These are phyloP conservation scores for Drosophila bocki DNA, from an alignment of 1,140 invertebrate genomes.

Conservation along the genomic window DNA sequence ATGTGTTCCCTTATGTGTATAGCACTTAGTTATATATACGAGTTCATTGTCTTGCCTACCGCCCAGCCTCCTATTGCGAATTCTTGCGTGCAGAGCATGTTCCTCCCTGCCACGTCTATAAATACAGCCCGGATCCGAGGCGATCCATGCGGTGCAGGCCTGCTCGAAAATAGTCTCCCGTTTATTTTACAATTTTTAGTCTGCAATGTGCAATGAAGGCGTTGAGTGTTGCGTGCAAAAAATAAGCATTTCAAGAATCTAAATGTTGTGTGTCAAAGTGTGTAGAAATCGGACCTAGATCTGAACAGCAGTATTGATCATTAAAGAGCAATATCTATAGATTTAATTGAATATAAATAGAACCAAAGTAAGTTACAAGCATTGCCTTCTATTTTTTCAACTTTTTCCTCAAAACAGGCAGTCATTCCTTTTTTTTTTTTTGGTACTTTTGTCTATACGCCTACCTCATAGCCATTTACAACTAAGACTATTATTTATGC, in stretches of 20 bases:
- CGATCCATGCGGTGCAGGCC: constrained; percentile 65
- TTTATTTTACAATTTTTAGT: constrained; percentile 60
- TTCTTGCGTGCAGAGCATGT: constrained; percentile 32
- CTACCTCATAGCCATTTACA: constrained; percentile 48
- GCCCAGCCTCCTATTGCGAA: constrained; percentile 53
- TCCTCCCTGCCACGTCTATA: constrained; percentile 57
- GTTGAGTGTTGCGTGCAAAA: constrained; percentile 37
- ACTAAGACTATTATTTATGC: constrained; percentile 50
- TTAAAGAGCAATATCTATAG: neutral
- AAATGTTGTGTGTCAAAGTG: constrained; percentile 25
- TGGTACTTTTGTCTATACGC: constrained; percentile 73
- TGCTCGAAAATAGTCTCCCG: constrained; percentile 62
- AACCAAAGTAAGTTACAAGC: constrained; percentile 42
- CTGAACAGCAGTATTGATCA: neutral
- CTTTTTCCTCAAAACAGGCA: constrained; percentile 5
- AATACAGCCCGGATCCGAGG: constrained; percentile 52
- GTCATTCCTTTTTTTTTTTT: constrained; percentile 26
- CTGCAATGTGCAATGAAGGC: constrained; percentile 54
- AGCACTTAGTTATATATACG: constrained; percentile 43
- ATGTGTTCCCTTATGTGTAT: constrained; percentile 54
- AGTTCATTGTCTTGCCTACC: constrained; percentile 76
- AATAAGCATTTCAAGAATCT: constrained; percentile 30
- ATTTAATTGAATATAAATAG: constrained; percentile 5
- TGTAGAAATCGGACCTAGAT: constrained; percentile 19
- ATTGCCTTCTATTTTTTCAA: constrained; percentile 17